Percentiles rank a stretch among this genome's conserved stretches.
These are phyloP conservation scores for Etheostoma spectabile DNA, from an alignment of 2,113 vertebrate species.

Conservation along the genomic window DNA sequence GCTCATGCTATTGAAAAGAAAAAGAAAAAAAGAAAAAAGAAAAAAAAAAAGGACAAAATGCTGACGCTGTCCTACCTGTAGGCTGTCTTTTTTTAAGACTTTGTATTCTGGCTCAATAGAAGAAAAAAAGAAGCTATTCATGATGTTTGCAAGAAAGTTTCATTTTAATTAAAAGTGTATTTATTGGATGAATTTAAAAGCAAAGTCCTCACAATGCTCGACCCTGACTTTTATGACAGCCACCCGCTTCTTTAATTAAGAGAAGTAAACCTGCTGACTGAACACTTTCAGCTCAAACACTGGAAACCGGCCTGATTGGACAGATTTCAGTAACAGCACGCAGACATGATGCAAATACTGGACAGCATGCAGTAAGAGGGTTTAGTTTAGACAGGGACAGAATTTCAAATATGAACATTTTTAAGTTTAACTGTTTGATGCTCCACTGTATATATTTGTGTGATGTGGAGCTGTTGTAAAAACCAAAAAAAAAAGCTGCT, in stretches of 20 bases:
- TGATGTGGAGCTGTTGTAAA: too few relatives aligned
- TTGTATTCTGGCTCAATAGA: not conserved
- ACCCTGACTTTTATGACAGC: not conserved
- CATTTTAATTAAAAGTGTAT: conserved; percentile 19
- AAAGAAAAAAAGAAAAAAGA: too few relatives aligned
- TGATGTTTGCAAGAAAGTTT: not conserved
- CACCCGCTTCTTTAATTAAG: conserved; percentile 46
- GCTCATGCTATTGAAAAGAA: too few relatives aligned
- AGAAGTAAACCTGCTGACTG: conserved; percentile 49
- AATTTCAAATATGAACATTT: not conserved
- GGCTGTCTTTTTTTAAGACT: too few relatives aligned
- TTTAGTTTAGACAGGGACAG: not conserved
- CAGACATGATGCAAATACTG: conserved; percentile 14
- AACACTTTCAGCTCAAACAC: conserved; percentile 38
- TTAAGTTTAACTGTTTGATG: not conserved
- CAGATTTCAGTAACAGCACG: conserved; percentile 10
- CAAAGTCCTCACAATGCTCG: not conserved
- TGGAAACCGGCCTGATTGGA: conserved; percentile 44
- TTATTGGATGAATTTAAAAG: conserved; percentile 36
- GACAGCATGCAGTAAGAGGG: not conserved
- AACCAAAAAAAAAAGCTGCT: too few relatives aligned
- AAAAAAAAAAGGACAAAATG: too few relatives aligned
- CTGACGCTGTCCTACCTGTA: too few relatives aligned
- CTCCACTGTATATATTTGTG: not conserved
- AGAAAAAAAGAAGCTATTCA: not conserved